Percentiles rank a stretch among this genome's conserved stretches.
phyloP scores from a whole-genome alignment of 2,888 invertebrate species.

The Sphecodes monilicornis region DNA sequence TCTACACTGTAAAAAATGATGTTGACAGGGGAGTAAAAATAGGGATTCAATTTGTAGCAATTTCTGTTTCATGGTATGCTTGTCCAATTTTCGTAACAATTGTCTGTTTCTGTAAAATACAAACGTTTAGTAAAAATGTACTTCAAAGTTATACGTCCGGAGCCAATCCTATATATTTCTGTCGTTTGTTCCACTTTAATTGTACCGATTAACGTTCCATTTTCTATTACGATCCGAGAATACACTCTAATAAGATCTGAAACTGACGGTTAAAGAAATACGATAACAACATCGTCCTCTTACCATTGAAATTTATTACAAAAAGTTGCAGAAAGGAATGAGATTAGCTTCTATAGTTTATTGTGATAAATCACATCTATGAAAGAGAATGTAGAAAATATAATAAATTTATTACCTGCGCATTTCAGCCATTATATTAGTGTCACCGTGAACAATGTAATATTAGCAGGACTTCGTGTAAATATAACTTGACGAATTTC shows the following conservation, averaged over 20 bases:
- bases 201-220: not conserved
- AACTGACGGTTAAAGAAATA: constrained; percentile 12
- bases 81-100: not conserved
- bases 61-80: not conserved
- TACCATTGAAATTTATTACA: not conserved
- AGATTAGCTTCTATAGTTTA: not conserved
- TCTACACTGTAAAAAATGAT: not conserved
- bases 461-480: constrained; percentile 4
- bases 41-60: not conserved
- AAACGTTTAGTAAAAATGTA: not conserved
- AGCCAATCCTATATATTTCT: not conserved
- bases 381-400: not conserved
- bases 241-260: constrained; percentile 16
- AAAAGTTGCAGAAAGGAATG: not conserved
- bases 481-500: constrained; percentile 24
- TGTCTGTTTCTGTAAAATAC: not conserved
- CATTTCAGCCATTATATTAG: constrained; percentile 14
- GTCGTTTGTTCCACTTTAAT: constrained; percentile 5
- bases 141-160: not conserved
- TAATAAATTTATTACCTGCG: constrained; percentile 4
- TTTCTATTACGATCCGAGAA: constrained; percentile 15
- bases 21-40: not conserved
- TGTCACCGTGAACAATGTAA: not conserved
- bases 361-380: not conserved
- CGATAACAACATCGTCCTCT: not conserved